phyloP scores from a whole-genome alignment of 2,797 vertebrate species.

The Megalops cyprinoides region DNA sequence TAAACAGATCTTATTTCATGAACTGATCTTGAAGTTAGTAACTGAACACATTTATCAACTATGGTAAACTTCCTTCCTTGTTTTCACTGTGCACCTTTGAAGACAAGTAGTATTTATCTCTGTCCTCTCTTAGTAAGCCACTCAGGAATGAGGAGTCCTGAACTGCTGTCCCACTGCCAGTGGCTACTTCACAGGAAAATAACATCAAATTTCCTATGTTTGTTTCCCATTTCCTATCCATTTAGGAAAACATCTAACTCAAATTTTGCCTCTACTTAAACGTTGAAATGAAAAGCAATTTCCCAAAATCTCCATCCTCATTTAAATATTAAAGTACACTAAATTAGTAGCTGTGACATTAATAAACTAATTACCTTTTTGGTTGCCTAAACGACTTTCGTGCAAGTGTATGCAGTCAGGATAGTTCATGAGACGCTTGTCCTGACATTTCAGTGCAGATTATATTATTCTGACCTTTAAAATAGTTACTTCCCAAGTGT shows the following conservation, averaged over 20 bases:
- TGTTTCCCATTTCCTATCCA: constrained; percentile 22
- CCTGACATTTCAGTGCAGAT: not conserved
- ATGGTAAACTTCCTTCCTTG: not conserved
- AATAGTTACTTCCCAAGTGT: not conserved
- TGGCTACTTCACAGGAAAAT: constrained; percentile 20
- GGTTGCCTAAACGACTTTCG: not conserved
- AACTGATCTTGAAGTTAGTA: not conserved
- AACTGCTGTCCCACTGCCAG: constrained; percentile 2
- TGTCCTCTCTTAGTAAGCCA: not conserved
- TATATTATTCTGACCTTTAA: not conserved
- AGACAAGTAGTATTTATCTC: not conserved
- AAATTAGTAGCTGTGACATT: not conserved
- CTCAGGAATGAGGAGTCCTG: not conserved
- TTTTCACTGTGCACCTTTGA: not conserved
- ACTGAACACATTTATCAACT: not conserved
- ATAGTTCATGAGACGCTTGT: not conserved
- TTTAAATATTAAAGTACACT: not conserved
- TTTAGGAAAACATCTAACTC: not conserved
- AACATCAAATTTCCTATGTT: constrained; percentile 28
- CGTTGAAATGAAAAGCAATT: not conserved
- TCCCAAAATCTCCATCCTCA: not conserved
- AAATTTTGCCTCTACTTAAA: not conserved
- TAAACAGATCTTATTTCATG: not conserved
- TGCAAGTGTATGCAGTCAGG: not conserved
- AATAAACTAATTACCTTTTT: not conserved